Base-by-base conservation (phyloP, 2,888 invertebrate species). In the Hirtodrosophila alboralis region DNA sequence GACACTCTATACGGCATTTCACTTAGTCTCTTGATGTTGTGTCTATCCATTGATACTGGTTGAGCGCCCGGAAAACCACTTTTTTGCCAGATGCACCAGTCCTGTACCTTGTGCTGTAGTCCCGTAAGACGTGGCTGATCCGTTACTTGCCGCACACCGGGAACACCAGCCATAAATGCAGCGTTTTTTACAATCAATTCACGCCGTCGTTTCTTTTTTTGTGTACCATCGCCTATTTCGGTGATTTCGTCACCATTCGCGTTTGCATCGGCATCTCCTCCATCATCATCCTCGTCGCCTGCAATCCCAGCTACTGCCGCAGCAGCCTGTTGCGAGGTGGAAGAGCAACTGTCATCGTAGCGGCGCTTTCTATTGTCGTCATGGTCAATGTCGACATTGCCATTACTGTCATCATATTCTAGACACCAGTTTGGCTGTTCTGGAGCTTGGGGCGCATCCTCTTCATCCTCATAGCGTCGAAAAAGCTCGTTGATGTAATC, bases 21-120 rank as follows among this genome's bases (percentile, higher is more conserved):
- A 23, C 93, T 92, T 2, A 99, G 91, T 8, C 95, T 92, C 44
- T 90, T 90, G 38, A 99, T 91, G 90, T 99, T 99, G 0, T 92
- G 87, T 1, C 92, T 91, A 86, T 97, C 96, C 98, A 99, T 98
- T 0, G 98, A 98, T 0, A 99, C 98, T 0, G 99, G 99, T 88
- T 99, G 99, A 1, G 95, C 94, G 0, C 99, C 99, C 0, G 99
- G 98, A 91, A 99, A 99, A 0, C 96, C 97, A 10, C 92, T 92
- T 3, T 91, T 91, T 13, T 92, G 89, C 96, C 97, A 98, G 3
- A 92, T 92, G 88, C 97, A 97, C 93, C 96, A 95, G 1, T 92
- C 89, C 88, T 97, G 96, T 0, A 94, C 93, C 84, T 93, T 95
- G 53, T 91, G 91, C 87, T 97, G 97, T 7, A 98, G 91, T 13